phyloP scores from a whole-genome alignment of 2,888 invertebrate genomes.

The Anoncus sp. region DNA sequence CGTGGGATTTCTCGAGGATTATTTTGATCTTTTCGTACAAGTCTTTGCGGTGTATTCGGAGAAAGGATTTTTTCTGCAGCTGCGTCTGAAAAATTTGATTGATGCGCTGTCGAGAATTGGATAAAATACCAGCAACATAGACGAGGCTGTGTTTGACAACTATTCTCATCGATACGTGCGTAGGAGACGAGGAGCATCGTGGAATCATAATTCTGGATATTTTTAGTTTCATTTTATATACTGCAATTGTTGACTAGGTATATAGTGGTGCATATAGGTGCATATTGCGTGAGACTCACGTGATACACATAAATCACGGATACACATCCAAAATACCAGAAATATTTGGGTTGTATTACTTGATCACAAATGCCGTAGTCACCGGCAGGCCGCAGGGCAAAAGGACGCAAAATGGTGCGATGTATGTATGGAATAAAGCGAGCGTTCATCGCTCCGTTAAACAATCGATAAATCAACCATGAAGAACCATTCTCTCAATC shows the following conservation, averaged over 20 bases:
- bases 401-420: slow-evolving; percentile 15
- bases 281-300: slow-evolving; percentile 36
- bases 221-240: neutral
- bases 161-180: neutral
- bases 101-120: slow-evolving; percentile 7
- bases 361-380: slow-evolving; percentile 38
- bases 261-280: neutral
- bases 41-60: slow-evolving; percentile 2
- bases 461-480: slow-evolving; percentile 31
- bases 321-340: slow-evolving; percentile 53
- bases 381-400: slow-evolving; percentile 27
- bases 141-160: neutral
- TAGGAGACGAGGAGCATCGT: neutral
- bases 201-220: neutral
- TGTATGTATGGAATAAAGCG: slow-evolving; percentile 21
- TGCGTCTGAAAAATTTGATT: slow-evolving; percentile 37
- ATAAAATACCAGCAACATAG: neutral
- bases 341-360: slow-evolving; percentile 55
- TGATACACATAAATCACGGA: slow-evolving; percentile 49
- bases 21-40: slow-evolving; percentile 41
- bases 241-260: neutral
- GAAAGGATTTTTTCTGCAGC: slow-evolving; percentile 37
- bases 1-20: slow-evolving; percentile 45
- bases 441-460: slow-evolving; percentile 9
- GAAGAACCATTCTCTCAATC: slow-evolving; percentile 19